phyloP scores from a whole-genome alignment of 2,113 vertebrate species.

The Helogale parvula region DNA sequence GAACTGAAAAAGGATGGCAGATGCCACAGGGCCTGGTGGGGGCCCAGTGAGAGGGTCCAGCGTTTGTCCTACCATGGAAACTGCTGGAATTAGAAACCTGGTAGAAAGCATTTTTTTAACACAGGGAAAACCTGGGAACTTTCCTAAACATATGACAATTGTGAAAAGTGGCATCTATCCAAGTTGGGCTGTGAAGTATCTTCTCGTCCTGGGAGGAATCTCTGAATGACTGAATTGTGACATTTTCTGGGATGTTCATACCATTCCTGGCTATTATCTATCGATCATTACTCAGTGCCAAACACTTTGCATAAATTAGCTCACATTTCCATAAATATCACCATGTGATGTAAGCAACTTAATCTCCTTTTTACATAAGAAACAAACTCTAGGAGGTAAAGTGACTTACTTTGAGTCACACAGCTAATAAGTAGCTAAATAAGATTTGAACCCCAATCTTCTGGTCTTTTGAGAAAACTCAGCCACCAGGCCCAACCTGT shows the following conservation, averaged over 20 bases:
- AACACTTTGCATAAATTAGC: neutral
- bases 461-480: neutral
- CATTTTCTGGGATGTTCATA: neutral
- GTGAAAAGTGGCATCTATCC: neutral
- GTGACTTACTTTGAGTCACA: neutral
- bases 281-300: neutral
- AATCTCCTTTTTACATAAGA: neutral
- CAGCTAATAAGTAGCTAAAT: neutral
- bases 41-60: neutral
- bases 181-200: neutral
- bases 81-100: neutral
- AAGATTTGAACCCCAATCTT: neutral
- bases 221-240: neutral
- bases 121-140: neutral
- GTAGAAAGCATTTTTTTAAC: neutral
- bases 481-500: neutral
- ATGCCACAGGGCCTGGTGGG: too few species aligned
- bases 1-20: neutral
- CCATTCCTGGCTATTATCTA: neutral
- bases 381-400: neutral
- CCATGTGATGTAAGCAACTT: neutral
- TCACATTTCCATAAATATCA: neutral
- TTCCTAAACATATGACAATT: neutral
- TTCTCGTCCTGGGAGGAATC: neutral
- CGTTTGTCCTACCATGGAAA: neutral